Evolutionary conservation across 2,113 vertebrate genomes (phyloP).

Genomic region (Phodopus roborovskii): DNA sequence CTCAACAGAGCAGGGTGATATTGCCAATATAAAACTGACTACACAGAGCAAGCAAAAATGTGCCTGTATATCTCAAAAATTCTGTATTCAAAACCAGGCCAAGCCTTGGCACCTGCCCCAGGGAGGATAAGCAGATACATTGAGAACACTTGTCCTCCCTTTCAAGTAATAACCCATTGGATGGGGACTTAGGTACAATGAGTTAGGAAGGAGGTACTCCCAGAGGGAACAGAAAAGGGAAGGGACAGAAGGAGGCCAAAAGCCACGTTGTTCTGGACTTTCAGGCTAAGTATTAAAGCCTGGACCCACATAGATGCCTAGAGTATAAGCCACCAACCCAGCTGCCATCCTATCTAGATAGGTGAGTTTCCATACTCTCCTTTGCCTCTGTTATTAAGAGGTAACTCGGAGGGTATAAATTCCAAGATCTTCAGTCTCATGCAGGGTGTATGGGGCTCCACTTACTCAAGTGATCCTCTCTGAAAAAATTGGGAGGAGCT

Average conservation of each 20-base stretch:
- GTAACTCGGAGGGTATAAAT: not conserved
- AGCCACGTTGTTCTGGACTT: not conserved
- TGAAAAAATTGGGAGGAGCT: not conserved
- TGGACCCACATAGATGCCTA: not conserved
- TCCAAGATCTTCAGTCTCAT: not conserved
- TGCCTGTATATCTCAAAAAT: not conserved
- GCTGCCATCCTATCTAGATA: too few species aligned
- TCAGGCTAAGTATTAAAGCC: not conserved
- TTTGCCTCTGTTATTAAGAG: not conserved
- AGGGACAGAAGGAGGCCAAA: fast-evolving
- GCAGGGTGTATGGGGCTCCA: fast-evolving
- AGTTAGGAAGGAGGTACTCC: not conserved
- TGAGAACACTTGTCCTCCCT: not conserved
- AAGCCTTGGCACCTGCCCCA: not conserved
- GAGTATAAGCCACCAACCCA: not conserved
- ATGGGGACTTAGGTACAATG: not conserved
- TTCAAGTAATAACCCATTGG: not conserved
- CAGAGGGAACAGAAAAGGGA: not conserved
- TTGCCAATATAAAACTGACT: constrained; percentile 13
- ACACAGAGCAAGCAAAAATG: not conserved
- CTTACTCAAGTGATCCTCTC: too few species aligned
- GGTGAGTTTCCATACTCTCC: too few species aligned
- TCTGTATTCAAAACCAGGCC: fast-evolving
- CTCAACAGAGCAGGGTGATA: constrained; percentile 1
- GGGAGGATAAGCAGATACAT: not conserved